phyloP scores from a whole-genome alignment of 2,888 invertebrate genomes.

The Ormyrus nitidulus region DNA sequence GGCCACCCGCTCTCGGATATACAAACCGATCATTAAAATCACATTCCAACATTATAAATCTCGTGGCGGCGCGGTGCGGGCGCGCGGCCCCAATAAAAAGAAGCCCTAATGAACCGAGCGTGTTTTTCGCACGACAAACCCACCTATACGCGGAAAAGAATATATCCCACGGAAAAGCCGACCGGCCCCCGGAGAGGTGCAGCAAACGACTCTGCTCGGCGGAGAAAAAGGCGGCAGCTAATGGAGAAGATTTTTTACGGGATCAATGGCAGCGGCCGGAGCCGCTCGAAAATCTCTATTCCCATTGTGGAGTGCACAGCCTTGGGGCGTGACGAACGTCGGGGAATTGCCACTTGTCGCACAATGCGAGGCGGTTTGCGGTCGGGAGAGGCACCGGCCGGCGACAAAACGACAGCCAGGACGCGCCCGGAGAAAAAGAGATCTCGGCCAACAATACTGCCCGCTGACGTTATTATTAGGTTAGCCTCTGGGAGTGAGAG shows the following conservation, averaged over 20 bases:
- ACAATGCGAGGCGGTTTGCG: constrained; percentile 60
- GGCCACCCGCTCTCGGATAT: constrained; percentile 22
- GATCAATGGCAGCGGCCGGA: constrained; percentile 45
- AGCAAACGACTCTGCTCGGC: not conserved
- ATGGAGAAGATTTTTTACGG: constrained; percentile 34
- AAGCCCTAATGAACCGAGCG: constrained; percentile 43
- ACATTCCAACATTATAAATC: constrained; percentile 49
- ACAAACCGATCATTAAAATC: constrained; percentile 51
- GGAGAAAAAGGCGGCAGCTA: not conserved
- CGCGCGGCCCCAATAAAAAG: not conserved
- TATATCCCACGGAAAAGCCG: constrained; percentile 51
- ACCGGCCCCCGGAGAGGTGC: not conserved
- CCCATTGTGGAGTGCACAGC: constrained; percentile 24
- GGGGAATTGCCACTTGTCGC: constrained; percentile 65
- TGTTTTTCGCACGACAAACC: constrained; percentile 47
- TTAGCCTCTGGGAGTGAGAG: constrained; percentile 46
- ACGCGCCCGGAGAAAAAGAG: constrained; percentile 13
- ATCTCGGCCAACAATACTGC: constrained; percentile 53
- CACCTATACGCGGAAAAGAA: not conserved
- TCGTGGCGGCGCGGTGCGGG: not conserved
- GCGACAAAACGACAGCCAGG: not conserved
- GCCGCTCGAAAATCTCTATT: constrained; percentile 46
- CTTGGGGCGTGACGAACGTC: constrained; percentile 59
- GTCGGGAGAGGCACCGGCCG: constrained; percentile 55
- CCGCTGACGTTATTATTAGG: constrained; percentile 58